Conservation (phyloP, 2,888 invertebrate genomes). For the Corythucha ciliata region DNA sequence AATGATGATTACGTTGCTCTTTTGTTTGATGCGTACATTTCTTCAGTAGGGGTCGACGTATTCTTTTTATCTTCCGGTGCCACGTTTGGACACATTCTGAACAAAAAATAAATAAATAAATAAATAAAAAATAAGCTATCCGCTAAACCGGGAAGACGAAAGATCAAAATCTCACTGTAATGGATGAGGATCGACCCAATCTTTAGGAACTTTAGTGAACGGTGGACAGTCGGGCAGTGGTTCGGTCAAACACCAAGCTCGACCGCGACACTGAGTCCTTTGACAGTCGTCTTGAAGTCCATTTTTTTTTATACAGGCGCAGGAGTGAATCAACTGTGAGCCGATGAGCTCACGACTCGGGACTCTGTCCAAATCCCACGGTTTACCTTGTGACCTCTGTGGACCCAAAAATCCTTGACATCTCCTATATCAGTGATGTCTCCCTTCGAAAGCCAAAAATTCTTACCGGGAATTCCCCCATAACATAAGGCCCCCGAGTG, state of each 20-base stretch:
- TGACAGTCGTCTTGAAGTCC: slow-evolving; percentile 34
- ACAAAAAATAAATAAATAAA: too few relatives aligned
- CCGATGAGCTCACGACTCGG: slow-evolving; percentile 30
- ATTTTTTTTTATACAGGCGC: slow-evolving; percentile 32
- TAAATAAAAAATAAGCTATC: too few relatives aligned
- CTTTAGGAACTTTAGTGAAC: slow-evolving; percentile 25
- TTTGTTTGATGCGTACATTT: neutral
- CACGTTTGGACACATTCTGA: slow-evolving; percentile 21
- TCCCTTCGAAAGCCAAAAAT: neutral
- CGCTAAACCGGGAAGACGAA: too few relatives aligned
- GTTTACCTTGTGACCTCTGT: slow-evolving; percentile 23
- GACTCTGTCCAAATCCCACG: slow-evolving; percentile 29
- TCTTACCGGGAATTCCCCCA: slow-evolving; percentile 30
- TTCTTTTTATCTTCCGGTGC: too few relatives aligned
- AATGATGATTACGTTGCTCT: neutral
- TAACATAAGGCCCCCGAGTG: slow-evolving; percentile 32
- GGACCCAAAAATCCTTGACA: neutral
- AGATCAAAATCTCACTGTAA: slow-evolving; percentile 9
- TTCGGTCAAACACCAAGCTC: slow-evolving; percentile 28
- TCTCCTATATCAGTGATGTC: neutral
- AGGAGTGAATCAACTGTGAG: slow-evolving; percentile 24
- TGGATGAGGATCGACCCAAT: slow-evolving; percentile 21
- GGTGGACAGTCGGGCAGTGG: slow-evolving; percentile 33
- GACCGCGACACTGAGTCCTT: slow-evolving; percentile 29
- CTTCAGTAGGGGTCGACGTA: too few relatives aligned